Conservation (phyloP, 1,140 invertebrate species). For the Drosophila pandora region DNA sequence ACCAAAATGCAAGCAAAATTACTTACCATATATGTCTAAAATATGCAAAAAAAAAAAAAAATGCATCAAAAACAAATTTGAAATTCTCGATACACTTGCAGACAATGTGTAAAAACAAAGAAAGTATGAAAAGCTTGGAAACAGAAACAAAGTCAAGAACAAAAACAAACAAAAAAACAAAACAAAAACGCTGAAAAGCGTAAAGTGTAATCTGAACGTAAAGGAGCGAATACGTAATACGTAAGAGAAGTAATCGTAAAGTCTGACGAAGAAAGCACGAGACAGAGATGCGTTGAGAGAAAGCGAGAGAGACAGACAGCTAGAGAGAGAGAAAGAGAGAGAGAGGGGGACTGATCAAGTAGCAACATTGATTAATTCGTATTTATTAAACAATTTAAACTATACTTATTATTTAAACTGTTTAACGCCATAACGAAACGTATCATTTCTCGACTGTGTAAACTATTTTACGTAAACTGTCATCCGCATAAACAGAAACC, state of each 20-base stretch:
- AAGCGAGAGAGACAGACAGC: background rate
- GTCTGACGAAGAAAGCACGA: constrained; percentile 5
- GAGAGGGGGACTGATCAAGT: background rate
- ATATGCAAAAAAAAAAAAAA: constrained; percentile 20
- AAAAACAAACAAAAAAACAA: constrained; percentile 10
- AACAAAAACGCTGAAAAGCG: constrained; percentile 21
- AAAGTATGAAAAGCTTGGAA: constrained; percentile 56
- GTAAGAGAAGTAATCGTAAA: constrained; percentile 10
- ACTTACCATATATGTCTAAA: constrained; percentile 25
- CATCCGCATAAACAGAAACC: background rate
- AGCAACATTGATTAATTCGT: background rate
- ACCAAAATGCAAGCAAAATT: constrained; percentile 37
- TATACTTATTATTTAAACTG: background rate
- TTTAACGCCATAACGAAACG: background rate
- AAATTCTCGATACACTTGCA: constrained; percentile 80
- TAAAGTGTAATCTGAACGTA: constrained; percentile 31
- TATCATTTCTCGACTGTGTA: background rate
- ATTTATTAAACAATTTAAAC: background rate
- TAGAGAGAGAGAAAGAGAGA: background rate
- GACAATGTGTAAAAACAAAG: constrained; percentile 83
- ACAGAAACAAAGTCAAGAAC: background rate
- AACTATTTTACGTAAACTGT: background rate
- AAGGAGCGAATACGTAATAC: constrained; percentile 28
- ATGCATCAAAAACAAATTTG: constrained; percentile 34
- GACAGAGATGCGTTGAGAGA: constrained; percentile 8